Base-by-base conservation (phyloP, 1,140 invertebrate genomes). In the Caenorhabditis remanei region DNA sequence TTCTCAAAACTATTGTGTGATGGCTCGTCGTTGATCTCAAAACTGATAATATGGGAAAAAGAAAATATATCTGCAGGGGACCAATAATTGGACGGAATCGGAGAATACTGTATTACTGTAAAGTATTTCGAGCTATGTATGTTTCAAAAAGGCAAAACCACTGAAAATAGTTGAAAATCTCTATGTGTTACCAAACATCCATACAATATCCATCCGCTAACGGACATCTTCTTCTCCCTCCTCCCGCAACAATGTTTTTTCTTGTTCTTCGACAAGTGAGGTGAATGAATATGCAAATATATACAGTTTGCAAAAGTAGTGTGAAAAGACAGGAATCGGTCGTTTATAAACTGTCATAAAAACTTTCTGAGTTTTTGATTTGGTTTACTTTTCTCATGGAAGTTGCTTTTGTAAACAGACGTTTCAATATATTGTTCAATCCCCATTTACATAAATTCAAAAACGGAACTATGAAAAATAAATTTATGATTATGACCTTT, bases 201-300 rank as follows among this genome's bases (percentile, higher is more conserved):
- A 40, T 32, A 63, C 21, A 63, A 32, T 32, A 32, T 32, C 61
- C 8, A 9, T 14, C 14, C 21, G 32, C 65, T 71, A 71, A 79
- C 71, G 71, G 71, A 79, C 50, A 50, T 53, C 21, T 32, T 32
- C 24, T 14, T 9, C 3, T 6, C n/a, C 56, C n/a, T 58, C n/a
- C n/a, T 58, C 56, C n/a, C n/a, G 8, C 56, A n/a, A 24, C 24
- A 32, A 8, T 24, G 21, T 41, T 79, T 79, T 79, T 79, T 50
- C n/a, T 53, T 50, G 2, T 79, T 14, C 14, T 50, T 13, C 14
- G 13, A 21, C 53, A 24, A n/a, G 46, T 79, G 19, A 79, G 40
- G 40, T 32, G 71, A 41, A 79, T 79, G 71, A 41, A 79, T 79
- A 79, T 79, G 71, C 71, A 79, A 79, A 79, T 79, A 79, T 79